Evolutionary conservation across 2,113 vertebrate genomes (phyloP).

Genomic region (Syngnathus scovelli): DNA sequence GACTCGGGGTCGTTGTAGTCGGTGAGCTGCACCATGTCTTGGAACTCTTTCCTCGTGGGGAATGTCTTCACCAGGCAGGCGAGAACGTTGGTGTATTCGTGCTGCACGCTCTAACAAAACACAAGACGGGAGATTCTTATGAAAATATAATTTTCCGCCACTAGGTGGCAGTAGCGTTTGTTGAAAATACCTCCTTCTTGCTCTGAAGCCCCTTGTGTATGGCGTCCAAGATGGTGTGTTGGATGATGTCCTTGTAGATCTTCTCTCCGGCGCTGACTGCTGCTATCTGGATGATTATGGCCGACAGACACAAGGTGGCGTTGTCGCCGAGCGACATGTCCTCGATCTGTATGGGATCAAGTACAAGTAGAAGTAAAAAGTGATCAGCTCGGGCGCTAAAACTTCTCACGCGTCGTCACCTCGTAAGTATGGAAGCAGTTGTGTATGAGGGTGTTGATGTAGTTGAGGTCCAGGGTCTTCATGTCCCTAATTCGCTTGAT

Average conservation of each 20-base stretch:
- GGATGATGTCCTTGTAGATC: conserved; percentile 81
- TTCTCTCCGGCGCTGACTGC: conserved; percentile 70
- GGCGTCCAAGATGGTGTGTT: conserved; percentile 79
- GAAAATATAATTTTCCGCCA: too few species aligned
- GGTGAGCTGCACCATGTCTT: conserved; percentile 88
- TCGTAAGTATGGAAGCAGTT: conserved; percentile 94
- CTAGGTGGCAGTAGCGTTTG: too few species aligned
- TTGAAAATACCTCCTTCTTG: conserved; percentile 78
- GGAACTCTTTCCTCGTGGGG: conserved; percentile 80
- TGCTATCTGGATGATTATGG: conserved; percentile 75
- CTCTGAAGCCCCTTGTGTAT: conserved; percentile 83
- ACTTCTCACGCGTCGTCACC: conserved; percentile 58
- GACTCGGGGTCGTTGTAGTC: conserved; percentile 85
- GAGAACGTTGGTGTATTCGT: conserved; percentile 88
- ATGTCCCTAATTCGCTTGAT: conserved; percentile 75
- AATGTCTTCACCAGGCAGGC: conserved; percentile 87
- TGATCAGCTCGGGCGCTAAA: background rate
- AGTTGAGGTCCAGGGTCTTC: conserved; percentile 79
- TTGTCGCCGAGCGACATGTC: conserved; percentile 95
- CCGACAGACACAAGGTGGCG: conserved; percentile 82
- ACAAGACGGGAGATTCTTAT: background rate
- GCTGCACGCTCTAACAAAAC: conserved; percentile 78
- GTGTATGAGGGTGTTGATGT: conserved; percentile 79
- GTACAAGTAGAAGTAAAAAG: background rate
- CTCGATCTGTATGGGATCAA: conserved; percentile 70